Evolutionary conservation across 37 sponge, comb jelly and placozoan species (phyloP).

Genomic region (Beroe ovata): DNA sequence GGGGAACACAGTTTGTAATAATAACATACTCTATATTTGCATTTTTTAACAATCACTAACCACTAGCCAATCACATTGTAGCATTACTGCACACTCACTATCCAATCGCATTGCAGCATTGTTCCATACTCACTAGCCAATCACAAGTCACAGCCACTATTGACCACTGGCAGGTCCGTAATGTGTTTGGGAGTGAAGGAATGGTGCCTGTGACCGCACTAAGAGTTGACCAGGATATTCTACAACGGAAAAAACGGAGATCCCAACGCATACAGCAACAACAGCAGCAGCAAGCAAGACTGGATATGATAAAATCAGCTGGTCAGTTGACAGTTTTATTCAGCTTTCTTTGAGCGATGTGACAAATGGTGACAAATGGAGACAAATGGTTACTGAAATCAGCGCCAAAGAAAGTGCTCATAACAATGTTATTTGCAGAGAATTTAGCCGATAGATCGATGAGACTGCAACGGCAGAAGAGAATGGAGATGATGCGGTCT

Average conservation of each 20-base stretch:
- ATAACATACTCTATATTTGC: too few relatives aligned
- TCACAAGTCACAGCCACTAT: too few relatives aligned
- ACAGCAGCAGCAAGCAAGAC: background rate
- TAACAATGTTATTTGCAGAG: background rate
- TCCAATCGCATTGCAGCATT: too few relatives aligned
- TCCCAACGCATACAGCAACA: conserved; percentile 28
- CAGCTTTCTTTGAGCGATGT: background rate
- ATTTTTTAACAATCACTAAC: too few relatives aligned
- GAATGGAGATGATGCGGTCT: background rate
- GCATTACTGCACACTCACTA: too few relatives aligned
- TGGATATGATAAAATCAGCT: conserved; percentile 47
- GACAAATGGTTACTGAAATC: too few relatives aligned
- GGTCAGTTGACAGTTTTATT: conserved; percentile 3
- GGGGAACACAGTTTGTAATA: too few relatives aligned
- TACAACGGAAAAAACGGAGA: conserved; percentile 28
- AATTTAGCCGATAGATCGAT: conserved; percentile 26
- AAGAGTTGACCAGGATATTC: conserved; percentile 47
- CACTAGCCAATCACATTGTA: too few relatives aligned
- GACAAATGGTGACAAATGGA: background rate
- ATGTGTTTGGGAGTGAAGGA: conserved; percentile 63
- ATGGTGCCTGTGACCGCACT: conserved; percentile 14
- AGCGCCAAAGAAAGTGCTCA: background rate
- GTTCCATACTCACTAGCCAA: too few relatives aligned
- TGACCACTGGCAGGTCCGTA: conserved; percentile 60
- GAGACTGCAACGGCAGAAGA: conserved; percentile 14